Base-by-base conservation (phyloP, 2,113 vertebrate species). In the Pachypanchax playfairii region DNA sequence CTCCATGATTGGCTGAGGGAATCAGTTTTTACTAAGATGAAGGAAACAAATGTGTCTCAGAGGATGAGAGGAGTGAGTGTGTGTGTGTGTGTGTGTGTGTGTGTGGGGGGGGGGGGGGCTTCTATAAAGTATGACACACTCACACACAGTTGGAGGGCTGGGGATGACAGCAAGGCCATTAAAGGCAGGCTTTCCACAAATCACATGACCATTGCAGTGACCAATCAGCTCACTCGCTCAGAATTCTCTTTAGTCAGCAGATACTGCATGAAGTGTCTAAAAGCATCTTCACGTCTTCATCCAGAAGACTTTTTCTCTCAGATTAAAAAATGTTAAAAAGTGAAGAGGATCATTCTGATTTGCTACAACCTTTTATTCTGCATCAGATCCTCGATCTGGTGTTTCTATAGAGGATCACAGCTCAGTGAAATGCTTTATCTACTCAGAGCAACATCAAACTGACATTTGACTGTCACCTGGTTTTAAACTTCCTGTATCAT, bases 161-260 rank as follows among this genome's bases (percentile, higher is more conserved):
- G 56, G 50, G n/a, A 70, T 50, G 11, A 74, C 61, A 41, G 60
- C 39, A 51, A 33, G 50, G 66, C 80, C 58, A 64, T 77, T 78
- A 77, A 71, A 75, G n/a, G n/a, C n/a, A n/a, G n/a, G n/a, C n/a
- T n/a, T n/a, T n/a, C 61, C 52, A 77, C 73, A 67, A 75, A 75
- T 80, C 76, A 77, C 73, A 71, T 80, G 76, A 78, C 58, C 39
- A 44, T 75, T 73, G 53, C 26, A 66, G 55, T 56, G 70, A 75
- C 76, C 63, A 70, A 77, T 66, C 55, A 41, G 18, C 65, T 17
- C n/a, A 44, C 68, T 62, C 43, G 38, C 65, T 59, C 26, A 26
- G 8, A 28, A 26, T 15, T 42, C 22, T 29, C 41, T 55, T 56
- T 54, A 46, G 51, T 70, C 66, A 78, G 66, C 53, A 64, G 61